Conservation (phyloP, 2,797 vertebrate species). For the Pelodytes ibericus region DNA sequence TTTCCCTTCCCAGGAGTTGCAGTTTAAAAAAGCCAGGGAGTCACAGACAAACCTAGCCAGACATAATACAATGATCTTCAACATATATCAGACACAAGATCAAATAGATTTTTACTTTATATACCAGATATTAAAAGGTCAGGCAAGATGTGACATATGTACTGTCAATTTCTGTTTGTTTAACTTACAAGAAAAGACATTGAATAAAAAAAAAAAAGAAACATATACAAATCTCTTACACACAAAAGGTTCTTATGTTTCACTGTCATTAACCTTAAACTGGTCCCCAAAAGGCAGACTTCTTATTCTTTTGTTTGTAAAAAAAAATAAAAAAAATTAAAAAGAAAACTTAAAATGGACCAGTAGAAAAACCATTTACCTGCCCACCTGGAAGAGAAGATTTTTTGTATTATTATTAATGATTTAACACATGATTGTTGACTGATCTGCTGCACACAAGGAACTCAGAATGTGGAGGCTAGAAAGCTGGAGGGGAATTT, state of each 20-base stretch:
- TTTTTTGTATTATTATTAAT: constrained; percentile 9
- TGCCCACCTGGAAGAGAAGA: neutral
- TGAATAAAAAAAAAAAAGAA: neutral
- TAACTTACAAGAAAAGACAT: neutral
- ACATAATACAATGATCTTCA: no score
- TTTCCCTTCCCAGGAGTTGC: no score
- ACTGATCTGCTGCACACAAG: constrained; percentile 9
- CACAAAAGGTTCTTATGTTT: neutral
- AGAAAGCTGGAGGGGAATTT: constrained; percentile 5
- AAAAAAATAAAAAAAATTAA: no score
- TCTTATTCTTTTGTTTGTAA: neutral
- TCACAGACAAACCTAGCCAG: no score
- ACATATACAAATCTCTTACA: neutral
- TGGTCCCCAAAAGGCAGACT: no score
- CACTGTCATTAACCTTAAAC: neutral
- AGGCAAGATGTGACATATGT: neutral
- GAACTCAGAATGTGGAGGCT: neutral
- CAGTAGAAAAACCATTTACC: neutral
- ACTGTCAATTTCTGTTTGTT: neutral
- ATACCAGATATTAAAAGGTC: neutral
- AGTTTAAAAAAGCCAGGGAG: no score
- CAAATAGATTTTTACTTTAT: neutral
- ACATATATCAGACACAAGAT: no score
- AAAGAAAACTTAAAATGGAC: neutral
- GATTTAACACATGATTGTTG: neutral